These are phyloP conservation scores for human (Homo sapiens) DNA, from an alignment of 2,113 vertebrate genomes.

Conservation along the genomic window DNA sequence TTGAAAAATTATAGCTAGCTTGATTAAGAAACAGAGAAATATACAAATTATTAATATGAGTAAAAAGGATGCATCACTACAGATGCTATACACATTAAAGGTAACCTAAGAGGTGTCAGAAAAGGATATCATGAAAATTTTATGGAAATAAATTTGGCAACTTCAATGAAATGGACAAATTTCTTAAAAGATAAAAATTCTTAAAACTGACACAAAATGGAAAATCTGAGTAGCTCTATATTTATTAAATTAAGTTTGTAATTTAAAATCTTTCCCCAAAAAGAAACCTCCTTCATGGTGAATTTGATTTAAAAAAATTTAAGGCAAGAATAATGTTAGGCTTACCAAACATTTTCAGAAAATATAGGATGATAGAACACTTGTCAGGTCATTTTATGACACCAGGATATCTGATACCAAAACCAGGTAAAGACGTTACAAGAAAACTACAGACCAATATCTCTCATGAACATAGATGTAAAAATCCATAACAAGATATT, in stretches of 20 bases:
- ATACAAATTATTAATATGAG: neutral
- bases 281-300: neutral
- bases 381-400: neutral
- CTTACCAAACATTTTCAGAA: neutral
- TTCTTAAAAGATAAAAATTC: conserved; percentile 4
- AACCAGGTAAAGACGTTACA: neutral
- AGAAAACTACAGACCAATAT: neutral
- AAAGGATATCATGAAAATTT: neutral
- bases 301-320: neutral
- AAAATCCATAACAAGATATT: neutral
- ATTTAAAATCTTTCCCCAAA: neutral
- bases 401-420: neutral
- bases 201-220: conserved; percentile 17
- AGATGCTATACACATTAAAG: neutral
- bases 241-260: conserved; percentile 40
- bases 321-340: neutral
- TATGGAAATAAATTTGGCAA: neutral
- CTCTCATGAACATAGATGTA: neutral
- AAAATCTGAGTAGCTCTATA: neutral
- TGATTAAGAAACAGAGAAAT: conserved; percentile 20
- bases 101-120: neutral
- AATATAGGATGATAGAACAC: neutral
- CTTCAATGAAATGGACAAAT: neutral
- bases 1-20: neutral
- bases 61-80: neutral